These are phyloP conservation scores for Gephyroberyx darwinii DNA, from an alignment of 2,797 vertebrate species.

Conservation along the genomic window DNA sequence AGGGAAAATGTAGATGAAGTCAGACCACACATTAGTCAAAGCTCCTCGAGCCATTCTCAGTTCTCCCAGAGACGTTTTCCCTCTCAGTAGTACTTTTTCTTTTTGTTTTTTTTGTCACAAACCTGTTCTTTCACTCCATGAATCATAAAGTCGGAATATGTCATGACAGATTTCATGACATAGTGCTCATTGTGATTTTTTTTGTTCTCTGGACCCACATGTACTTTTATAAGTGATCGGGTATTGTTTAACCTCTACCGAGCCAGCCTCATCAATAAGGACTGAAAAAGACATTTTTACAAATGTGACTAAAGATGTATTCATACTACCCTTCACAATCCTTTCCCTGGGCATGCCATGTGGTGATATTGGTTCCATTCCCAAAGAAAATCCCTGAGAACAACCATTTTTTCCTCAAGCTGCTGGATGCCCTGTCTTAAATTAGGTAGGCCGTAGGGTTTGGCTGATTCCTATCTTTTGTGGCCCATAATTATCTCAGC, in stretches of 20 bases:
- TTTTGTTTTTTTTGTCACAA: not conserved
- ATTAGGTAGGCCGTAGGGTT: not conserved
- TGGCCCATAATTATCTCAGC: constrained; percentile 6
- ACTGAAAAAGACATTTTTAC: no score
- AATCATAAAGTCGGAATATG: no score
- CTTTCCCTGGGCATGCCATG: not conserved
- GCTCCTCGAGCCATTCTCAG: not conserved
- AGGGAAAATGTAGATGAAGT: not conserved
- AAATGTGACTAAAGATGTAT: not conserved
- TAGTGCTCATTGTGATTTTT: not conserved
- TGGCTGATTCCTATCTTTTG: constrained; percentile 19
- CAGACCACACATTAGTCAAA: constrained; percentile 11
- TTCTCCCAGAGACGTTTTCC: not conserved
- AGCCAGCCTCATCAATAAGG: not conserved
- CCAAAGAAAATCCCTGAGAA: not conserved
- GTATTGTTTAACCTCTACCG: no score
- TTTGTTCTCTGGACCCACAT: not conserved
- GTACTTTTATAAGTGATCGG: no score
- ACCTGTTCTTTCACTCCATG: not conserved
- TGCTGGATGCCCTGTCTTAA: not conserved
- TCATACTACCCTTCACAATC: not conserved
- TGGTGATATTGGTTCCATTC: not conserved
- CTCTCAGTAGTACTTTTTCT: no score
- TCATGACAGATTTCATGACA: no score
- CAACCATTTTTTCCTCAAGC: constrained; percentile 8